Evolutionary conservation across 2,797 vertebrate species (phyloP), one percentile per base, ranked within the genome.

Genomic region (Borostomias antarcticus): DNA sequence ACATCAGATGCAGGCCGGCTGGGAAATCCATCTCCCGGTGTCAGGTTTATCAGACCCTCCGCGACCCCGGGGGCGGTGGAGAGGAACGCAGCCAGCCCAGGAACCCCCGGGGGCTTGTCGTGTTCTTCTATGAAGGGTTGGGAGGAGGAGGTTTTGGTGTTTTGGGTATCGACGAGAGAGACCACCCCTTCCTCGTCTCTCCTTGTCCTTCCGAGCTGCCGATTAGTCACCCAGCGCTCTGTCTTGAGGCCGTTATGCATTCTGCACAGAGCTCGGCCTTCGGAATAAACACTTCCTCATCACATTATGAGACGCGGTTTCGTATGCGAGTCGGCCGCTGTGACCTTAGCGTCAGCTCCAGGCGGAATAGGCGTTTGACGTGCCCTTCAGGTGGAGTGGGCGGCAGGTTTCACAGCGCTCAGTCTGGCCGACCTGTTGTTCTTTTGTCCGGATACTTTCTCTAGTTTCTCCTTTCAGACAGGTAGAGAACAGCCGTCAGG

Each of bases 1-100:
- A 89, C 89, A 88, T 89, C 78, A 79, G 76, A 25, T n/a, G 82
- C 69, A 67, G 75, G 37, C 80, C 82, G 58, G 57, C 56, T 77
- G 30, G 82, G 86, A 92, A 94, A 91, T 74, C 85, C 83, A 92
- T 85, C 85, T 88, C 74, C 77, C 21, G 72, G 88, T 88, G 87
- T 91, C 84, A 81, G 71, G 79, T 89, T 85, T 85, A 88, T 87
- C 83, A 80, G 89, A 76, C 65, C 58, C 67, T 68, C 84, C 76
- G 75, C 80, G 80, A 82, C 81, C 71, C 26, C 73, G 51, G 63
- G 77, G n/a, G 33, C 9, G 63, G 63, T 62, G 54, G 62, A 48
- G 69, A 50, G 48, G 69, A 81, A 73, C 67, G 45, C 48, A 70
- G 72, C 30, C 53, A 62, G 62, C 45, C 64, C 58, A 60, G 40